phyloP scores from a whole-genome alignment of 2,113 vertebrate genomes.

The Nyctereutes procyonoides region DNA sequence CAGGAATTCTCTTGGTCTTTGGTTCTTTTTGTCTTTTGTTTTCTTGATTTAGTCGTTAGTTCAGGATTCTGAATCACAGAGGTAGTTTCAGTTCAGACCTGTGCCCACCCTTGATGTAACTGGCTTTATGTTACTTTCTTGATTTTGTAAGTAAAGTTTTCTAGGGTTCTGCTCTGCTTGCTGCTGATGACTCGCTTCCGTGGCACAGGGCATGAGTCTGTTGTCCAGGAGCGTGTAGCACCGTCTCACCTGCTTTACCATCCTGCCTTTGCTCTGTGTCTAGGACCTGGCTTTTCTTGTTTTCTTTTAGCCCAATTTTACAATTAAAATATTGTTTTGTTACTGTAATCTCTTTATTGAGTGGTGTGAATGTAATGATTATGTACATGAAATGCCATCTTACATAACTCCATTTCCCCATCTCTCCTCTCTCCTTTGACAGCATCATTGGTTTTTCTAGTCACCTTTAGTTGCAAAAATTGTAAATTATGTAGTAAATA shows the following conservation, averaged over 20 bases:
- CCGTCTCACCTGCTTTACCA: neutral
- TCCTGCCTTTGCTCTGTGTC: neutral
- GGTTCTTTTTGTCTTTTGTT: neutral
- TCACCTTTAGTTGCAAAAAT: neutral
- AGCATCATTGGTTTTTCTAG: neutral
- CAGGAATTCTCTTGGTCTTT: neutral
- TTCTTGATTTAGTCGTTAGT: neutral
- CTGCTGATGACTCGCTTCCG: rapidly evolving
- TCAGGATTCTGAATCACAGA: neutral
- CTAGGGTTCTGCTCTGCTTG: neutral
- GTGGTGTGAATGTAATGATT: neutral
- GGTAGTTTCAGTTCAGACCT: no score
- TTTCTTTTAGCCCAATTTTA: neutral
- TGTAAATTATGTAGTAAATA: neutral
- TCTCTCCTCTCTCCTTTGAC: neutral
- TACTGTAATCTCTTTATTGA: neutral
- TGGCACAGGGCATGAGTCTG: neutral
- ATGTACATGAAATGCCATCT: neutral
- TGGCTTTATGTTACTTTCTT: neutral
- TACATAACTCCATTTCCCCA: neutral
- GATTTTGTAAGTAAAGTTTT: neutral
- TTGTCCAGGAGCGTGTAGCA: rapidly evolving
- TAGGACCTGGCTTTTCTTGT: neutral
- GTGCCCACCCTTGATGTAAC: rapidly evolving
- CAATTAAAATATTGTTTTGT: neutral